Percentiles rank a stretch among this genome's conserved stretches.
Evolutionary conservation across 2,888 invertebrate genomes (phyloP).

Genomic region (Brachypalpus laphriformis): DNA sequence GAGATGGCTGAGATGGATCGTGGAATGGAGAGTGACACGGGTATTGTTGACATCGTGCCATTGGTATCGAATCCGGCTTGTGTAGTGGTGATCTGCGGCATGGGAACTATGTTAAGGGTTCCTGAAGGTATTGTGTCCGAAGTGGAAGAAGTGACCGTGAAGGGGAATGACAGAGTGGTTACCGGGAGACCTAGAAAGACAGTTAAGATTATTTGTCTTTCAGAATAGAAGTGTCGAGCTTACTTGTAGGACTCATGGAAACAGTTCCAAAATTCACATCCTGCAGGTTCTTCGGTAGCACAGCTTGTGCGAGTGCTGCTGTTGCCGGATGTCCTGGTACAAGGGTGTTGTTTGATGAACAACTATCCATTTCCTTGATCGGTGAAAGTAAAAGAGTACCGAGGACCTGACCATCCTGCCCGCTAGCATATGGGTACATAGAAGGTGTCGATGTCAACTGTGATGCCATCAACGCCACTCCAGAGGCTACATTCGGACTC

Average conservation of each 20-base stretch:
- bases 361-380: conserved; percentile 92
- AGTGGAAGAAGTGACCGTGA: conserved; percentile 79
- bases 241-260: conserved; percentile 55
- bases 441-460: conserved; percentile 84
- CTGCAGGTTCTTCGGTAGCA: conserved; percentile 84
- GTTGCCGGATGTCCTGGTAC: conserved; percentile 90
- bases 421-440: conserved; percentile 82
- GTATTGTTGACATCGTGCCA: conserved; percentile 79
- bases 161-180: conserved; percentile 81
- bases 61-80: conserved; percentile 77
- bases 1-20: conserved; percentile 78
- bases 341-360: conserved; percentile 89
- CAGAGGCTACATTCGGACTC: conserved; percentile 82
- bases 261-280: conserved; percentile 74
- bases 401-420: conserved; percentile 88
- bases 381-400: conserved; percentile 91
- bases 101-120: conserved; percentile 80
- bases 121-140: conserved; percentile 79
- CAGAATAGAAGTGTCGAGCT: background rate
- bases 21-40: conserved; percentile 80
- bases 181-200: conserved; percentile 71
- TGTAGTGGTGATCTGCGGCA: conserved; percentile 79
- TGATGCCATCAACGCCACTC: conserved; percentile 88
- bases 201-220: background rate
- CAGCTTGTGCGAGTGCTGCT: conserved; percentile 90